Percentiles rank a stretch among this genome's conserved stretches.
Evolutionary conservation across 2,113 vertebrate species (phyloP).

Genomic region (Leucopsar rothschildi): DNA sequence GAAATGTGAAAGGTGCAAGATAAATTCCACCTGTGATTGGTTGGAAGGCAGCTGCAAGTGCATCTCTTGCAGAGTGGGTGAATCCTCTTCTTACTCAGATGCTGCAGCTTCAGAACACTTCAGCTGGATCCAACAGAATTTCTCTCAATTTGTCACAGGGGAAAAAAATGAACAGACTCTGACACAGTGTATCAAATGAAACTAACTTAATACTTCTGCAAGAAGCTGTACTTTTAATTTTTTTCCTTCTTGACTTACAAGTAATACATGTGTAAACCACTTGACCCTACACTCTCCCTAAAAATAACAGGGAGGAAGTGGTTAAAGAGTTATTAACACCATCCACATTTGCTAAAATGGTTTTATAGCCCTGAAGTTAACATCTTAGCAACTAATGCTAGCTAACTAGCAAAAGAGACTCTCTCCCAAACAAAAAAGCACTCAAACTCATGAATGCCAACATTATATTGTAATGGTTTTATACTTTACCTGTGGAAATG

Average conservation of each 20-base stretch:
- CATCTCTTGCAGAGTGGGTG: neutral
- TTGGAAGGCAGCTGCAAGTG: neutral
- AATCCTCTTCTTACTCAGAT: neutral
- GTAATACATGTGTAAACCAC: neutral
- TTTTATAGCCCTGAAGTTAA: neutral
- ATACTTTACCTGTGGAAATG: neutral
- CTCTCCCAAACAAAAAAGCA: neutral
- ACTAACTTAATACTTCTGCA: neutral
- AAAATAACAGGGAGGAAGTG: slow-evolving; percentile 32
- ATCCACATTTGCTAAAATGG: neutral
- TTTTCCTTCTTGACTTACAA: neutral
- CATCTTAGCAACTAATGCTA: neutral
- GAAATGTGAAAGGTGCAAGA: neutral
- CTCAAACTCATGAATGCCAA: neutral
- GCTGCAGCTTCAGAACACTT: neutral
- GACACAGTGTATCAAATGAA: neutral
- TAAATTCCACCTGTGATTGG: neutral
- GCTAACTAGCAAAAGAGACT: neutral
- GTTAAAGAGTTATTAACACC: neutral
- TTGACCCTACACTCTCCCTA: neutral
- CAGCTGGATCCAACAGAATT: neutral
- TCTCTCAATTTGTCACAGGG: neutral
- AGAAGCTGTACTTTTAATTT: neutral
- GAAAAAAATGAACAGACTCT: neutral
- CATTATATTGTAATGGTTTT: neutral